A percentile compares a stretch with the other conserved stretches of the same genome.
These are phyloP conservation scores for Hoplodrina blanda DNA, from an alignment of 2,888 invertebrate species.

Conservation along the genomic window DNA sequence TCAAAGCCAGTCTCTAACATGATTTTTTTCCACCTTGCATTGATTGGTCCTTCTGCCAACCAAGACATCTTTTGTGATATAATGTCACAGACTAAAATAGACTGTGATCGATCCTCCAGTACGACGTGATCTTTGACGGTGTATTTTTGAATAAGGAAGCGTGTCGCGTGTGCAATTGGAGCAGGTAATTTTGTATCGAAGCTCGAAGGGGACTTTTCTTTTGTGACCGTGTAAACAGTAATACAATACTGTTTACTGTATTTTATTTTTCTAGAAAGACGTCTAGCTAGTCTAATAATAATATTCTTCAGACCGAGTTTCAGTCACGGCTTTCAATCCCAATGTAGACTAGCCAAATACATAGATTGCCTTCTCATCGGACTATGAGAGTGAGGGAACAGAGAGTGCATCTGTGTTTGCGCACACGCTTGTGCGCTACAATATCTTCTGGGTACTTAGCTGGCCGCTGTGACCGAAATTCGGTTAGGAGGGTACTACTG, in stretches of 20 bases:
- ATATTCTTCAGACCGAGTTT: too few species aligned
- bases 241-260: neutral
- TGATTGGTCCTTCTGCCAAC: slow-evolving; percentile 23
- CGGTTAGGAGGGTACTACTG: too few species aligned
- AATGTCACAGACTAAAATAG: slow-evolving; percentile 63
- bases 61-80: slow-evolving; percentile 11
- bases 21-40: neutral
- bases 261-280: neutral
- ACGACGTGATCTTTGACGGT: slow-evolving; percentile 58
- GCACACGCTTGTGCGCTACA: too few species aligned
- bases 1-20: neutral
- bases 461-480: too few species aligned
- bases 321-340: too few species aligned
- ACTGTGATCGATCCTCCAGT: slow-evolving; percentile 62
- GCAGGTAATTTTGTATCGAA: slow-evolving; percentile 46
- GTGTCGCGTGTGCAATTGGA: slow-evolving; percentile 42
- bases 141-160: slow-evolving; percentile 63
- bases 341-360: too few species aligned
- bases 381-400: too few species aligned
- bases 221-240: slow-evolving; percentile 10
- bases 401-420: too few species aligned
- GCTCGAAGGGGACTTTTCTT: neutral
- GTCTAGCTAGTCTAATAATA: neutral
- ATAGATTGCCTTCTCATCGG: too few species aligned
- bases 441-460: too few species aligned